phyloP scores from a whole-genome alignment of 2,888 invertebrate species.

The Blastobasis adustella region DNA sequence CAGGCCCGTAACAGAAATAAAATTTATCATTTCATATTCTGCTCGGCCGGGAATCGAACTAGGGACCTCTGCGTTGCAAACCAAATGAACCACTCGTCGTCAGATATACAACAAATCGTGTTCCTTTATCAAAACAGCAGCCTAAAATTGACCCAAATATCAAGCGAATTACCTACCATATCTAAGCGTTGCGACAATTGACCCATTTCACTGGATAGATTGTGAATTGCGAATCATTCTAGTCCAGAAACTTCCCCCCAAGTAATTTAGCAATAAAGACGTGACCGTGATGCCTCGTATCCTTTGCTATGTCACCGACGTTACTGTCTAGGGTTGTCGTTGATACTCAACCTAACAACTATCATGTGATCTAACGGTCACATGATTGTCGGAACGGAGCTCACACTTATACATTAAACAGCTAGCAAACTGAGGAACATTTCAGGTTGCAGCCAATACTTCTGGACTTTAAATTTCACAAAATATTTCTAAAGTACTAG shows the following conservation, averaged over 20 bases:
- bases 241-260: slow-evolving; percentile 6
- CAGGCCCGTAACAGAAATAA: too few relatives aligned
- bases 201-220: not conserved
- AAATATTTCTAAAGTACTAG: not conserved
- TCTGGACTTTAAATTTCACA: slow-evolving; percentile 16
- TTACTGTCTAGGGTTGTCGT: not conserved
- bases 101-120: too few relatives aligned
- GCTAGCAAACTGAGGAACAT: not conserved
- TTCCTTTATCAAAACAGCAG: too few relatives aligned
- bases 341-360: not conserved
- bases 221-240: not conserved
- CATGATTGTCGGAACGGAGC: not conserved
- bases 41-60: too few relatives aligned
- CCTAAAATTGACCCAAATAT: not conserved
- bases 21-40: too few relatives aligned
- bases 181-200: not conserved
- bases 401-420: not conserved
- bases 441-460: slow-evolving; percentile 16
- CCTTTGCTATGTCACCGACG: slow-evolving; percentile 13
- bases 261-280: slow-evolving; percentile 26
- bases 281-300: slow-evolving; percentile 23
- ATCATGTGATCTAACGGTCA: not conserved
- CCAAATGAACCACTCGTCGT: too few relatives aligned
- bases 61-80: too few relatives aligned
- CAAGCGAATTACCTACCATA: not conserved